Evolutionary conservation across 92 coral and sea anemone genomes (phyloP).

Genomic region (Ricordea florida): DNA sequence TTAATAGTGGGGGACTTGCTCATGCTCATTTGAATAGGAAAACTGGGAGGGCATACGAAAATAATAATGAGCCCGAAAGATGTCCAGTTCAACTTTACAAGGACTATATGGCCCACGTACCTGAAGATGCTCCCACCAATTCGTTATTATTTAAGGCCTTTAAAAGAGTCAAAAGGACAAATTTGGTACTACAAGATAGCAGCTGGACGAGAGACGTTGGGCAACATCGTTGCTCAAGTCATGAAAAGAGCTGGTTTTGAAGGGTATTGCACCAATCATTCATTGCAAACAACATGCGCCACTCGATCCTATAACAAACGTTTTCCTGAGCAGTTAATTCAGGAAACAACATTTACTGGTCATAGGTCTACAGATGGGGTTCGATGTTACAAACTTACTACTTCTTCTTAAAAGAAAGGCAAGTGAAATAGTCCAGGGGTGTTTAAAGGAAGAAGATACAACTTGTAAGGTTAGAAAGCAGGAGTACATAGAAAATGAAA

Average conservation of each 20-base stretch:
- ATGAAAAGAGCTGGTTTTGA: slow-evolving; percentile 23
- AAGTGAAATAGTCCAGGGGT: slow-evolving; percentile 2
- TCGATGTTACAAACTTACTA: slow-evolving; percentile 2
- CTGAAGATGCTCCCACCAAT: slow-evolving; percentile 6
- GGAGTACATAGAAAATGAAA: no score
- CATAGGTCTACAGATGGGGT: slow-evolving; percentile 17
- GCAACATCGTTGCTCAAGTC: slow-evolving; percentile 34
- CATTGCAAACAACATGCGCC: slow-evolving; percentile 46
- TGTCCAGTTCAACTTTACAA: slow-evolving; percentile 41
- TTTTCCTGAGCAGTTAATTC: slow-evolving; percentile 20
- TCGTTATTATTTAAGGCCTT: slow-evolving; percentile 45
- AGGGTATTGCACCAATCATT: slow-evolving; percentile 48
- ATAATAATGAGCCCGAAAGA: slow-evolving; percentile 20
- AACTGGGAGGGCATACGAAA: slow-evolving; percentile 24
- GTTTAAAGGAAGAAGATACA: background rate
- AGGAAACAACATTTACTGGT: slow-evolving; percentile 16
- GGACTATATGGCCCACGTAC: slow-evolving; percentile 29
- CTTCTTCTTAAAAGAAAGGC: background rate
- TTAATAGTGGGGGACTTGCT: slow-evolving; percentile 45
- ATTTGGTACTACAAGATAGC: slow-evolving; percentile 47
- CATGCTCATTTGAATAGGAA: slow-evolving; percentile 33
- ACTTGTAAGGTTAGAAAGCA: no score
- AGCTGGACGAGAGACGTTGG: slow-evolving; percentile 43
- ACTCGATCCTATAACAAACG: slow-evolving; percentile 26
- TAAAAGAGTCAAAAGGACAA: slow-evolving; percentile 26